phyloP scores from a whole-genome alignment of 1,140 invertebrate species.

The Pomacea maculata region DNA sequence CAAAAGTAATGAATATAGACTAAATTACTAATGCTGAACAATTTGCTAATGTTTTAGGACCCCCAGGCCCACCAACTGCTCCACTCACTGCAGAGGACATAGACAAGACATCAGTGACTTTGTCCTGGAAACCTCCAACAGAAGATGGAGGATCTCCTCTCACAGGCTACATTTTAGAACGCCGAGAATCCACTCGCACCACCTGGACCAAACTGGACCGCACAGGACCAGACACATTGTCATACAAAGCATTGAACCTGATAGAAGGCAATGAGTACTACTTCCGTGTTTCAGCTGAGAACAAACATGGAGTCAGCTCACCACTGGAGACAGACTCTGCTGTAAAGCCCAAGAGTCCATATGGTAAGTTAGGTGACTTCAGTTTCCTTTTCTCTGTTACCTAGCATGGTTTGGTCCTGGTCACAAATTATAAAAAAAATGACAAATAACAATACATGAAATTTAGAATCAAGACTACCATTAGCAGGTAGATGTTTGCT shows the following conservation, averaged over 20 bases:
- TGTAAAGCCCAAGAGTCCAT: constrained; percentile 87
- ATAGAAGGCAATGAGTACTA: constrained; percentile 85
- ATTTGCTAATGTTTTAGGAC: constrained; percentile 60
- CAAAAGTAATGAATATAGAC: no score
- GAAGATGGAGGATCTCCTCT: constrained; percentile 61
- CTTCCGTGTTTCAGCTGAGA: constrained; percentile 88
- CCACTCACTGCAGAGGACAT: constrained; percentile 70
- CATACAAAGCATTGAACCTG: constrained; percentile 87
- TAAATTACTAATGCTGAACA: no score
- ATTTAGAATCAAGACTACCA: no score
- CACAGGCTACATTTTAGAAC: constrained; percentile 62
- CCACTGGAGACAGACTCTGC: constrained; percentile 87
- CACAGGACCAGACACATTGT: constrained; percentile 54
- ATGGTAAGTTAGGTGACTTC: constrained; percentile 75
- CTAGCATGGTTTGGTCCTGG: no score
- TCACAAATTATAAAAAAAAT: no score
- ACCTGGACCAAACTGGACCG: constrained; percentile 82
- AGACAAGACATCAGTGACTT: constrained; percentile 64
- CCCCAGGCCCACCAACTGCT: constrained; percentile 88
- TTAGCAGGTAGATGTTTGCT: no score
- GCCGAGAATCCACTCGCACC: constrained; percentile 72
- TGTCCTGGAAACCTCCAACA: constrained; percentile 61
- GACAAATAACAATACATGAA: no score
- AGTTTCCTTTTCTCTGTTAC: no score
- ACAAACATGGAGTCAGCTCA: constrained; percentile 78